Conservation (phyloP, 1,140 invertebrate genomes). For the Drosophila elegans region DNA sequence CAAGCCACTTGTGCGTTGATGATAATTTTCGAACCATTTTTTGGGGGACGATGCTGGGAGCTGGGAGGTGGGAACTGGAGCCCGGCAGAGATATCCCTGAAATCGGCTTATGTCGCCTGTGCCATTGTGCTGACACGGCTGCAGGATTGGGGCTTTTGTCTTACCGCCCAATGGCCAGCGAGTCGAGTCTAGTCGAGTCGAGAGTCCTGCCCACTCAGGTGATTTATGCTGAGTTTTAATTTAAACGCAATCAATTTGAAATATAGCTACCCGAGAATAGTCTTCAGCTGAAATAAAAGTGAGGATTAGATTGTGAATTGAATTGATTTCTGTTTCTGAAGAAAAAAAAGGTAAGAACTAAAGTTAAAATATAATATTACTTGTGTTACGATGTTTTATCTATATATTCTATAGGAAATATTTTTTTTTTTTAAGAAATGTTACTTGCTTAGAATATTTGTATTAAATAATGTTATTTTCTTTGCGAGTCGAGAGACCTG, state of each 20-base stretch:
- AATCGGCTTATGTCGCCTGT: conserved; percentile 80
- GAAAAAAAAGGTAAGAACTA: background rate
- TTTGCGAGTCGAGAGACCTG: too few relatives aligned
- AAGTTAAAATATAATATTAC: too few relatives aligned
- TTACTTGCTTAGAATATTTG: too few relatives aligned
- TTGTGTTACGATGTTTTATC: too few relatives aligned
- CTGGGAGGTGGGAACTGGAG: conserved; percentile 25
- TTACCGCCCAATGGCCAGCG: conserved; percentile 27
- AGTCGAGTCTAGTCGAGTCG: background rate
- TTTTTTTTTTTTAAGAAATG: too few relatives aligned
- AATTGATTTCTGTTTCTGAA: background rate
- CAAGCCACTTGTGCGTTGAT: conserved; percentile 82
- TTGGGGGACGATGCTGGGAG: conserved; percentile 3
- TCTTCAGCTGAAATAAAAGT: background rate
- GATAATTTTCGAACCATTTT: conserved; percentile 77
- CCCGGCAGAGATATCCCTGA: conserved; percentile 68
- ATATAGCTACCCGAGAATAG: conserved; percentile 49
- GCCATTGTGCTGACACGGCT: conserved; percentile 78
- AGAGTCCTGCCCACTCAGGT: conserved; percentile 41
- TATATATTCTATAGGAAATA: too few relatives aligned
- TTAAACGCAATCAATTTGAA: conserved; percentile 73
- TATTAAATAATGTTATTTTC: too few relatives aligned
- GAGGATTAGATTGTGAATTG: conserved; percentile 9
- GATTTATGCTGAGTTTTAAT: conserved; percentile 77
- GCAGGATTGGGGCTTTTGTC: conserved; percentile 41